Percentiles rank a stretch among this genome's conserved stretches.
Evolutionary conservation across 2,797 vertebrate genomes (phyloP).

Genomic region (Manis javanica): DNA sequence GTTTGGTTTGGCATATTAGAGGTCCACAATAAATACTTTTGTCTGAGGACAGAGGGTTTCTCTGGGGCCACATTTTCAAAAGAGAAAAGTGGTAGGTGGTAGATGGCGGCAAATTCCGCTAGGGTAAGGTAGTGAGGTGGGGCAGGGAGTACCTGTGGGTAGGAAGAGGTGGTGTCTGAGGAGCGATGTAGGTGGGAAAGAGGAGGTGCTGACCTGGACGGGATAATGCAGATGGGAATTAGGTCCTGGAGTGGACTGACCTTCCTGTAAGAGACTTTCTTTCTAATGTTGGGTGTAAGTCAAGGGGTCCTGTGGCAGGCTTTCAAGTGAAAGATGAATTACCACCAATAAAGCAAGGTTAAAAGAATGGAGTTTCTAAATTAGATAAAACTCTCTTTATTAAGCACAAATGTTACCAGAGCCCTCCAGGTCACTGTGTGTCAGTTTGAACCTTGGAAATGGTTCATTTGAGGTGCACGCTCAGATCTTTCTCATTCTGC

Average conservation of each 20-base stretch:
- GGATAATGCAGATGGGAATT: background rate
- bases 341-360: background rate
- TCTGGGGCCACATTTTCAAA: background rate
- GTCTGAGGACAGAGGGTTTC: background rate
- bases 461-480: constrained; percentile 49
- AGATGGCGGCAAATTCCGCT: background rate
- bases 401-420: constrained; percentile 55
- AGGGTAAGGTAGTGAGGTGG: background rate
- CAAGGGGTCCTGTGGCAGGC: background rate
- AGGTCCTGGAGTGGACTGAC: too few relatives aligned
- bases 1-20: background rate
- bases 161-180: rapidly evolving
- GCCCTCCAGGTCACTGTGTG: constrained; percentile 1
- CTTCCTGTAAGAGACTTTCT: background rate
- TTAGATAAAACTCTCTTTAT: constrained; percentile 58
- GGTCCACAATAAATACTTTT: background rate
- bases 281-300: background rate
- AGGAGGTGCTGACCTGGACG: too few relatives aligned
- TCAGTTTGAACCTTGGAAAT: constrained; percentile 53
- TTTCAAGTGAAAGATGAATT: constrained; percentile 4
- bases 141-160: rapidly evolving
- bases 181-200: too few relatives aligned
- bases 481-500: background rate
- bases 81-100: background rate
- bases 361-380: background rate